Base-by-base conservation (phyloP, 1,140 invertebrate genomes). In the Drosophila ananassae region DNA sequence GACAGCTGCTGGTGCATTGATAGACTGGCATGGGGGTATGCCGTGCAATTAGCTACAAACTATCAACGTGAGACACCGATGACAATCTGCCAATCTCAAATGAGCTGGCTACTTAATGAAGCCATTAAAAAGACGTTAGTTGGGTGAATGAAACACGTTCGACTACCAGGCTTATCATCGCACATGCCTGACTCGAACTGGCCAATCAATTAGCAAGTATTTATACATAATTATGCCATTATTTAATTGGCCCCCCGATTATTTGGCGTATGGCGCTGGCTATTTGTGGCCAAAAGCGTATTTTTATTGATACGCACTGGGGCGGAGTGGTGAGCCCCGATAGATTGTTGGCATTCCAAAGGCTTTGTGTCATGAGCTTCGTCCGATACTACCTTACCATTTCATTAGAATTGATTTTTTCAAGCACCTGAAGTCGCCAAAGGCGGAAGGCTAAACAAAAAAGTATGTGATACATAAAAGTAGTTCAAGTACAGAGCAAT, bases 151-250 rank as follows among this genome's bases (percentile, higher is more conserved):
- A 60, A 39, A 64, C 55, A 69, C 56, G 41, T 25, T 48, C 55
- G 41, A 68, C 25, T 54, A 41, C 5, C 32, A 25, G 62, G 39
- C 54, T 83, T 82, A 60, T 81, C 61, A 81, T 74, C 66, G 58
- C 66, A 12, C 52, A 58, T 76, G 50, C 62, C 62, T 55, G 55
- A 55, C 77, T 63, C 55, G 61, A 87, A 48, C 68, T 58, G 68
- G 77, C 13, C 78, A 85, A 81, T 87, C 81, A 85, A 78, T 85
- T 81, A 72, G 83, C 69, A 30, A 62, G 55, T 72, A 89, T 74
- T 87, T 87, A 73, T 82, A 89, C 54, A 66, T 77, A 68, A 87
- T 89, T 82, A 82, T 67, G 71, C 77, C 79, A 71, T 69, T 81
- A 77, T 59, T 82, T 80, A 85, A 87, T 87, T 78, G 62, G 56